phyloP scores from a whole-genome alignment of 1,140 invertebrate genomes.

The Monochamus saltuarius region DNA sequence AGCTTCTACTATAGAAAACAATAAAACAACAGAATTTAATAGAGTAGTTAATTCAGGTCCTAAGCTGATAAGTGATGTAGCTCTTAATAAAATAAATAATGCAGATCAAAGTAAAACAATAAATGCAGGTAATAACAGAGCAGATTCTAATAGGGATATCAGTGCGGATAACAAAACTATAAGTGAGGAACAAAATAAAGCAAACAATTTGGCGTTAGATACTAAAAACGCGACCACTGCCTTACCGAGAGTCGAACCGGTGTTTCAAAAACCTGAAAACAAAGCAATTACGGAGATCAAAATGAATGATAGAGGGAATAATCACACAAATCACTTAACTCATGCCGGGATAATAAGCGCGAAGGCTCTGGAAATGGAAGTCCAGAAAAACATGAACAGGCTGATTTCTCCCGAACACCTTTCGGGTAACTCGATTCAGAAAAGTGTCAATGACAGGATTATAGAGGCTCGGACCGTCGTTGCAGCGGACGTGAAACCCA shows the following conservation, averaged over 20 bases:
- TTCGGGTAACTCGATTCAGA: constrained; percentile 29
- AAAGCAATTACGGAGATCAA: constrained; percentile 8
- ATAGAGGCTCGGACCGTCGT: constrained; percentile 42
- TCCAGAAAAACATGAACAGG: constrained; percentile 41
- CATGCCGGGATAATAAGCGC: constrained; percentile 30
- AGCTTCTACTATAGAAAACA: too few species aligned
- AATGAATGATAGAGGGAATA: constrained; percentile 25
- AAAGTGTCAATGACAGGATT: constrained; percentile 38
- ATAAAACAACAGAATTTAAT: too few species aligned
- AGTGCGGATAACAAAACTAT: not conserved
- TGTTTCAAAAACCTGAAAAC: constrained; percentile 6
- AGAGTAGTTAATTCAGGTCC: too few species aligned
- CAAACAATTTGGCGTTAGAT: constrained; percentile 13
- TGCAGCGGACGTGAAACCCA: constrained; percentile 46
- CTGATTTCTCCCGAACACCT: constrained; percentile 34
- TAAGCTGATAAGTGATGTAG: too few species aligned
- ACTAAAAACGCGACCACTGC: constrained; percentile 29
- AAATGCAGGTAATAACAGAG: too few species aligned
- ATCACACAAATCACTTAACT: constrained; percentile 34
- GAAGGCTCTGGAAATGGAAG: constrained; percentile 33
- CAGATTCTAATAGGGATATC: too few species aligned
- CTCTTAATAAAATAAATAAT: too few species aligned
- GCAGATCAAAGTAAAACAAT: too few species aligned
- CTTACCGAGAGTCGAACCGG: constrained; percentile 25
- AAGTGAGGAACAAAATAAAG: not conserved